phyloP scores from a whole-genome alignment of 2,797 vertebrate species.

The Peromyscus attwateri region DNA sequence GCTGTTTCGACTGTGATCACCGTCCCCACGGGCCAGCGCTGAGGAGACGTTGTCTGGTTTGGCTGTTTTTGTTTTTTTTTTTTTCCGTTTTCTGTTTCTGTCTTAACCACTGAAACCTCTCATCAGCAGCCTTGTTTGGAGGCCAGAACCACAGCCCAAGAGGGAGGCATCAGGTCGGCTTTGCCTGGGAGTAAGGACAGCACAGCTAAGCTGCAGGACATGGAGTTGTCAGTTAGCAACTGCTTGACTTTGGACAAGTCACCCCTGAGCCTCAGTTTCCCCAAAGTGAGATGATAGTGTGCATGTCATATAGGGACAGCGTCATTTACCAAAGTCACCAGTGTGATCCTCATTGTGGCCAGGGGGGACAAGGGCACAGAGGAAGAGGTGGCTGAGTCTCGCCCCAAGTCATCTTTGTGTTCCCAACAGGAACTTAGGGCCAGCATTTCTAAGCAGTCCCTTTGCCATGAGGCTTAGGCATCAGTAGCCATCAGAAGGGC shows the following conservation, averaged over 20 bases:
- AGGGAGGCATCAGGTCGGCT: not conserved
- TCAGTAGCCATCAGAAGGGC: not conserved
- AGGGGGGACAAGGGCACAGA: rapidly evolving
- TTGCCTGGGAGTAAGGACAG: not conserved
- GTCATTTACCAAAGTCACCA: not conserved
- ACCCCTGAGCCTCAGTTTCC: not conserved
- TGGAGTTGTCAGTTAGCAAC: not conserved
- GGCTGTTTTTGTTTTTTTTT: too few species aligned
- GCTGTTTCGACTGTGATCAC: not conserved
- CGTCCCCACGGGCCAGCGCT: rapidly evolving
- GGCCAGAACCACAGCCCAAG: too few species aligned
- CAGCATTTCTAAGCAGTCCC: not conserved
- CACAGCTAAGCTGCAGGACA: not conserved
- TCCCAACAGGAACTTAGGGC: not conserved
- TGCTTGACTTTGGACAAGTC: not conserved
- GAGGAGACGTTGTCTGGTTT: rapidly evolving
- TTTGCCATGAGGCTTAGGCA: not conserved
- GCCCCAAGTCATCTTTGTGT: rapidly evolving
- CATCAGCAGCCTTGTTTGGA: not conserved
- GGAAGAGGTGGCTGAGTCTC: not conserved
- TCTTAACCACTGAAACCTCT: not conserved
- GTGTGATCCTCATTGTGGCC: not conserved
- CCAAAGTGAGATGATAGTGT: not conserved
- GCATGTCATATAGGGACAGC: rapidly evolving
- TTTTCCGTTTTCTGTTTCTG: not conserved